Evolutionary conservation across 2,888 invertebrate genomes (phyloP), one percentile per base, ranked within the genome.

Genomic region (Incurvaria masculella): DNA sequence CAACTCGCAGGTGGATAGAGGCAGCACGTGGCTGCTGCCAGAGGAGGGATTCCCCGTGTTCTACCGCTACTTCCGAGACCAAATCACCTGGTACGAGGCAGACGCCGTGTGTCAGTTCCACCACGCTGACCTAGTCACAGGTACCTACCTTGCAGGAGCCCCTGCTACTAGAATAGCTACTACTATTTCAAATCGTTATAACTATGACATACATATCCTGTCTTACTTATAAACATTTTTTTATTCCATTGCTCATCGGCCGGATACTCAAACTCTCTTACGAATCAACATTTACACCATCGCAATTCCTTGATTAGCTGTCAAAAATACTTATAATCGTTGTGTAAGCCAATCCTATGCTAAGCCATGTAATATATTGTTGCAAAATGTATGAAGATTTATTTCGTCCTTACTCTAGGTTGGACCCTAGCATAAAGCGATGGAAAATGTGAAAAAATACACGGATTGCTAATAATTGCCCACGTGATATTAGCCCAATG

Each of bases 101-200:
- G 89, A 90, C 62, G 89, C 89, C 26, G 89, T 90, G 47, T 89
- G 89, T 68, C 89, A 89, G 72, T 89, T 89, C 60, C 89, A 89
- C 67, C 89, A 89, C 65, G 89, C 87, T 55, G 88, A 89, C 65
- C 80, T 90, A 48, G 88, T 89, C 57, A 89, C 89, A 69, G 89
- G 90, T 89, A 68, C 81, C 81, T 65, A 51, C n/a, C 8, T 20
- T 46, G n/a, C 8, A 42, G 6, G 19, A 17, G 8, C 17, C 4
- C 14, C 11, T 8, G 27, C 27, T 10, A 27, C 27, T 27, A 27
- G 8, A 14, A 27, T 14, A 27, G 27, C 27, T 27, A 27, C 27
- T 8, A 27, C 27, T 10, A 8, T 27, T 8, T 10, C 14, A 27
- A 10, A 27, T 10, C 8, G 8, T 14, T 10, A 27, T 27, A 27